phyloP scores from a whole-genome alignment of 2,113 vertebrate species.

The Phrynocephalus versicolor region DNA sequence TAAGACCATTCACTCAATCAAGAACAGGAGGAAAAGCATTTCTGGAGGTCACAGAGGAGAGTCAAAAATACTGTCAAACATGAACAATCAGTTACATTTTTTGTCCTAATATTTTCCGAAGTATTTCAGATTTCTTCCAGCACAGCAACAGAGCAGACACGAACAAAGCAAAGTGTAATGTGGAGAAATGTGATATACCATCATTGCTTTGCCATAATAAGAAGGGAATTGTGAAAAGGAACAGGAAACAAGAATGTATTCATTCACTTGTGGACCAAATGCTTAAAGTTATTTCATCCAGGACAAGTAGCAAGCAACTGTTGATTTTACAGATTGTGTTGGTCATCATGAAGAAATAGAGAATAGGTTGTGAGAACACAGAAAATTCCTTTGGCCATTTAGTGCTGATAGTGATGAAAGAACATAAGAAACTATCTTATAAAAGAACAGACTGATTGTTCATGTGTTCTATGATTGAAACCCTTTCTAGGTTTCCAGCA shows the following conservation, averaged over 20 bases:
- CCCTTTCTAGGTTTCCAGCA: no score
- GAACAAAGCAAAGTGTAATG: slow-evolving; percentile 22
- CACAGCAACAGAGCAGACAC: slow-evolving; percentile 27
- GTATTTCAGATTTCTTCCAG: slow-evolving; percentile 9
- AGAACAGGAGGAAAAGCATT: not conserved
- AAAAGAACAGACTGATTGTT: not conserved
- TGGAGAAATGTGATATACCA: not conserved
- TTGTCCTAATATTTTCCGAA: not conserved
- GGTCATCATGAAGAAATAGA: not conserved
- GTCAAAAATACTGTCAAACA: not conserved
- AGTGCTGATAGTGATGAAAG: not conserved
- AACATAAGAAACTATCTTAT: not conserved
- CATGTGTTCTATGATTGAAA: not conserved
- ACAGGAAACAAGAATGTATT: not conserved
- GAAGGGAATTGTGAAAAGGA: not conserved
- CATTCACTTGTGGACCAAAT: not conserved
- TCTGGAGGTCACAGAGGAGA: not conserved
- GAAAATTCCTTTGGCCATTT: not conserved
- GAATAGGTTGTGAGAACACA: not conserved
- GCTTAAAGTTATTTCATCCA: not conserved
- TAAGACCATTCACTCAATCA: not conserved
- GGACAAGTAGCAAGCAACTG: not conserved
- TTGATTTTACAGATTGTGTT: not conserved
- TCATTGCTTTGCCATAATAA: slow-evolving; percentile 15
- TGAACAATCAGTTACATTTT: not conserved